phyloP scores from a whole-genome alignment of 2,888 invertebrate genomes.

The Xestia c-nigrum region DNA sequence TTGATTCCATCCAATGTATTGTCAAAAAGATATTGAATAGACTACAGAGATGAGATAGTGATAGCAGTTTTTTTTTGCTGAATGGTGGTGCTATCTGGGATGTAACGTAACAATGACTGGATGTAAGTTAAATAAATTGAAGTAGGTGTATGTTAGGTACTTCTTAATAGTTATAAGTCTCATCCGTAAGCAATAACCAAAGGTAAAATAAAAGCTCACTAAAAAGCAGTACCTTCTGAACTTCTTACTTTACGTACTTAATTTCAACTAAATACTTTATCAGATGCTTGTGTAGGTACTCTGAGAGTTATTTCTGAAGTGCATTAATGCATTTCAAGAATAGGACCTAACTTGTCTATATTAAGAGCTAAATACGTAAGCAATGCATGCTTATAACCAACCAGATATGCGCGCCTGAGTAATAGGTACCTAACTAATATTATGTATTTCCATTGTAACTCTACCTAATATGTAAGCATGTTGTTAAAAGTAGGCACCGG shows the following conservation, averaged over 20 bases:
- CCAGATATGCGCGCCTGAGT: constrained; percentile 1
- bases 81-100: background rate
- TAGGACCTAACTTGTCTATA: constrained; percentile 44
- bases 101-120: background rate
- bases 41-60: background rate
- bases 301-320: constrained; percentile 40
- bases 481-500: background rate
- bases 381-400: constrained; percentile 34
- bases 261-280: background rate
- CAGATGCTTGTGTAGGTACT: constrained; percentile 1
- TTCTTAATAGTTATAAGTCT: background rate
- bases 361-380: constrained; percentile 55
- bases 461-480: background rate
- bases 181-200: background rate
- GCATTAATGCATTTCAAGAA: constrained; percentile 52
- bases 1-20: too few species aligned
- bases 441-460: constrained; percentile 5
- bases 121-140: background rate
- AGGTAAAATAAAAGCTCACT: background rate
- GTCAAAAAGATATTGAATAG: too few species aligned
- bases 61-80: background rate
- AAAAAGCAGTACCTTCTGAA: background rate
- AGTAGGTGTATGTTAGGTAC: background rate
- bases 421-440: constrained; percentile 15
- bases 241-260: background rate